A percentile compares a stretch with the other conserved stretches of the same genome.
These are phyloP conservation scores for Brachystomella parvula DNA, from an alignment of 1,140 invertebrate genomes.

Conservation along the genomic window DNA sequence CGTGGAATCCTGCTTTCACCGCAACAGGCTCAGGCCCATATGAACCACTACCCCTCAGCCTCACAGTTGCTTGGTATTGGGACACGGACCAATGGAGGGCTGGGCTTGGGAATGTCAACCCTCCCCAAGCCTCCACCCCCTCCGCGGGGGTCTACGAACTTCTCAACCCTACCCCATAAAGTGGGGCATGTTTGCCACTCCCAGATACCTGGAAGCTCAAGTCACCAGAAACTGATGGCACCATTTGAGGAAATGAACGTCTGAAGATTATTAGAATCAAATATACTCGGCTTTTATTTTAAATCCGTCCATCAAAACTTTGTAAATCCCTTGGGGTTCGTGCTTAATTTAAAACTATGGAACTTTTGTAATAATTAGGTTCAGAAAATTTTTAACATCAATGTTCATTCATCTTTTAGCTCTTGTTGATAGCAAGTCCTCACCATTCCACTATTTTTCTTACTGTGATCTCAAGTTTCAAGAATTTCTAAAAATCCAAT, in stretches of 20 bases:
- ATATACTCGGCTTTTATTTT: not conserved
- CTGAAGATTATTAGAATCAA: not conserved
- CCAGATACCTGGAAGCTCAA: not conserved
- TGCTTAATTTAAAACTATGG: not conserved
- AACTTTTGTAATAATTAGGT: not conserved
- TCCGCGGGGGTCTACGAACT: conserved; percentile 4
- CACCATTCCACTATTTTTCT: not conserved
- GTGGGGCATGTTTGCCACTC: not conserved
- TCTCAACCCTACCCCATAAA: conserved; percentile 11
- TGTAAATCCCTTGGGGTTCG: not conserved
- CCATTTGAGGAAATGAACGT: conserved; percentile 14
- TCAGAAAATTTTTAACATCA: too few species aligned
- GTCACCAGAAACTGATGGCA: not conserved
- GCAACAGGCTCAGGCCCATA: not conserved
- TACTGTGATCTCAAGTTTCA: too few species aligned
- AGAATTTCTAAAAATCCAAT: too few species aligned
- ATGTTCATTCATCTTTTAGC: too few species aligned
- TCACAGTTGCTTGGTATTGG: conserved; percentile 4
- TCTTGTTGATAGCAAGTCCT: not conserved
- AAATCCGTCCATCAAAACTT: too few species aligned
- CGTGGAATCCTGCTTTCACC: conserved; percentile 16
- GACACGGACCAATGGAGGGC: conserved; percentile 2
- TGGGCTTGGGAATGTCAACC: not conserved
- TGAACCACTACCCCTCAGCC: not conserved
- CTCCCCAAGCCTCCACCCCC: conserved; percentile 10